phyloP scores from a whole-genome alignment of 2,113 vertebrate species.

The Lamprotornis superbus region DNA sequence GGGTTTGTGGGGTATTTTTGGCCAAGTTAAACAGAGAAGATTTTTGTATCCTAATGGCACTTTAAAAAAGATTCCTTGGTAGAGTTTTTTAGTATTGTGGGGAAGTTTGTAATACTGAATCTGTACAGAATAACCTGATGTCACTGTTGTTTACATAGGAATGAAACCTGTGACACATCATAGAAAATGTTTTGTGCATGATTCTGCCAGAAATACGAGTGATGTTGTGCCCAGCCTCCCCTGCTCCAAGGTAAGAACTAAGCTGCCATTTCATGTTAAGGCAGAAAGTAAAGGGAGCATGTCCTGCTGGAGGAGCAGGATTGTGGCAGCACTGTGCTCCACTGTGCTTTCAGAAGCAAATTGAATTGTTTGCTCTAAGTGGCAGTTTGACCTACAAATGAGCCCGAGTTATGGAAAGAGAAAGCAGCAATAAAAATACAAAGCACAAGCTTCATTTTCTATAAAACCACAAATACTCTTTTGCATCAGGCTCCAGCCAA shows the following conservation, averaged over 20 bases:
- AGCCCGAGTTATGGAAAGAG: background rate
- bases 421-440: background rate
- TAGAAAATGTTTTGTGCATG: background rate
- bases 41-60: background rate
- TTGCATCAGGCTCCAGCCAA: background rate
- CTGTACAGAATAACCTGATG: background rate
- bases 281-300: background rate
- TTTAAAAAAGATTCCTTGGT: background rate
- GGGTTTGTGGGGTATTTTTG: background rate
- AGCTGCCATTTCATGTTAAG: accelerated
- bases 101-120: background rate
- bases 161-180: background rate
- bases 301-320: background rate
- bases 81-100: background rate
- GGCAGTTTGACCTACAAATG: background rate
- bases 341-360: background rate
- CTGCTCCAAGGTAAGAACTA: background rate
- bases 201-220: background rate
- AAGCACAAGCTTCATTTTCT: background rate
- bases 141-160: background rate
- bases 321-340: accelerated
- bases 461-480: background rate
- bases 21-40: background rate
- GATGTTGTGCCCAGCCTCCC: background rate
- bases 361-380: background rate